Evolutionary conservation across 2,888 invertebrate genomes (phyloP).

Genomic region (Halictus ligatus): DNA sequence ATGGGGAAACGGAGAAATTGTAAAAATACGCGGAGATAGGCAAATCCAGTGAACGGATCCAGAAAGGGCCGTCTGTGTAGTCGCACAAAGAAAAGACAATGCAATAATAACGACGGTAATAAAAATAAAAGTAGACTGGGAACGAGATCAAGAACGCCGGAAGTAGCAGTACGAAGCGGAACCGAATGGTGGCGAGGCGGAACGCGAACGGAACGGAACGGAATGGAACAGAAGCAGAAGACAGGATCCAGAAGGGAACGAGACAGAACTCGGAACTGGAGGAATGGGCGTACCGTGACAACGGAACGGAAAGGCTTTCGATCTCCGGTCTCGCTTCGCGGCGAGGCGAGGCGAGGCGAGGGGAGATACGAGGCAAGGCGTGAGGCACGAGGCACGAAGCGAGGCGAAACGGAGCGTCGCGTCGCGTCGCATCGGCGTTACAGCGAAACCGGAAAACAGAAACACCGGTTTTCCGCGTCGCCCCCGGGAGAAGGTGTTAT

Average conservation of each 20-base stretch:
- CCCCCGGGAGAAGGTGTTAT: not conserved
- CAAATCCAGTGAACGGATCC: not conserved
- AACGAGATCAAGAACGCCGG: not conserved
- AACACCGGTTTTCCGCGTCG: not conserved
- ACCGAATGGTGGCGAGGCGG: not conserved
- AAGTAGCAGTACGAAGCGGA: not conserved
- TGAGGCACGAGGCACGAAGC: not conserved
- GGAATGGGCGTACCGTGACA: constrained; percentile 3
- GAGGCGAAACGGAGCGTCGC: not conserved
- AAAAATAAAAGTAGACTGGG: not conserved
- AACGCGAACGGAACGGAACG: not conserved
- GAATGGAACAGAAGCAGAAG: not conserved
- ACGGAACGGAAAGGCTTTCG: constrained; percentile 8
- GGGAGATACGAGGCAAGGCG: not conserved
- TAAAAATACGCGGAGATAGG: not conserved
- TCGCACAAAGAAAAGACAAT: not conserved
- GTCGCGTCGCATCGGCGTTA: not conserved
- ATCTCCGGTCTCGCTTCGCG: not conserved
- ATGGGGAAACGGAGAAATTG: not conserved
- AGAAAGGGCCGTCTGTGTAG: not conserved
- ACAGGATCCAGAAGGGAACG: not conserved
- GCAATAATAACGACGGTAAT: not conserved
- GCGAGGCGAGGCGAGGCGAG: not conserved
- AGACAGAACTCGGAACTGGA: not conserved
- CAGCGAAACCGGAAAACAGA: constrained; percentile 1